Conservation (phyloP, 2,888 invertebrate genomes). For the Parelbella ahira region DNA sequence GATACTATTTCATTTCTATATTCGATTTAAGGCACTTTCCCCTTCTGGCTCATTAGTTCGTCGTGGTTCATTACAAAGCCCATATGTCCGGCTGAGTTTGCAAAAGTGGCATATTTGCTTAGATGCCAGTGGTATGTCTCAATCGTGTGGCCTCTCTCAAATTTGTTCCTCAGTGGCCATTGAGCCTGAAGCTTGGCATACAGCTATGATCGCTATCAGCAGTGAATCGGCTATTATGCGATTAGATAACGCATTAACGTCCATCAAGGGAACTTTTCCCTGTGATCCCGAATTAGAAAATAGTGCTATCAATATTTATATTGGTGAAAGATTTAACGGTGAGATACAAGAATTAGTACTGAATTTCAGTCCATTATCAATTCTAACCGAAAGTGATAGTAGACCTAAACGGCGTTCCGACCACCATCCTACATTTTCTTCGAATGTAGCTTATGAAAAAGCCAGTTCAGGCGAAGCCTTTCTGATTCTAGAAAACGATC, state of each 20-base stretch:
- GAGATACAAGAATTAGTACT: constrained; percentile 67
- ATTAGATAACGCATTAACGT: constrained; percentile 53
- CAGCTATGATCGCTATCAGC: constrained; percentile 58
- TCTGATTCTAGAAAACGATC: constrained; percentile 48
- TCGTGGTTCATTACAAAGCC: constrained; percentile 49
- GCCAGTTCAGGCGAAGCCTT: constrained; percentile 60
- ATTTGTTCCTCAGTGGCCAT: constrained; percentile 50
- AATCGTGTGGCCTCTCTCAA: constrained; percentile 52
- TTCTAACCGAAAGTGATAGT: constrained; percentile 41
- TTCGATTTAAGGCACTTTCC: constrained; percentile 65
- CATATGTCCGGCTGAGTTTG: constrained; percentile 54
- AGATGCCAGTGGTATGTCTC: constrained; percentile 53
- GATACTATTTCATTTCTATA: constrained; percentile 64
- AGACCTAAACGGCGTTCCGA: constrained; percentile 34
- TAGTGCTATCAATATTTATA: constrained; percentile 52
- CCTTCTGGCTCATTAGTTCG: constrained; percentile 67
- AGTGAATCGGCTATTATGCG: constrained; percentile 56
- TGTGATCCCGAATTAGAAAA: constrained; percentile 63
- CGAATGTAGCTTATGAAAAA: constrained; percentile 64
- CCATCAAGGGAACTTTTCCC: constrained; percentile 49
- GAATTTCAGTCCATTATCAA: constrained; percentile 63
- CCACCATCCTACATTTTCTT: constrained; percentile 48
- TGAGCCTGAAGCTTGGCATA: constrained; percentile 67
- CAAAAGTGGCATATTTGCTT: constrained; percentile 69
- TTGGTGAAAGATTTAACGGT: constrained; percentile 69